Base-by-base conservation (phyloP, 2,888 invertebrate genomes). In the Cephalotes varians region DNA sequence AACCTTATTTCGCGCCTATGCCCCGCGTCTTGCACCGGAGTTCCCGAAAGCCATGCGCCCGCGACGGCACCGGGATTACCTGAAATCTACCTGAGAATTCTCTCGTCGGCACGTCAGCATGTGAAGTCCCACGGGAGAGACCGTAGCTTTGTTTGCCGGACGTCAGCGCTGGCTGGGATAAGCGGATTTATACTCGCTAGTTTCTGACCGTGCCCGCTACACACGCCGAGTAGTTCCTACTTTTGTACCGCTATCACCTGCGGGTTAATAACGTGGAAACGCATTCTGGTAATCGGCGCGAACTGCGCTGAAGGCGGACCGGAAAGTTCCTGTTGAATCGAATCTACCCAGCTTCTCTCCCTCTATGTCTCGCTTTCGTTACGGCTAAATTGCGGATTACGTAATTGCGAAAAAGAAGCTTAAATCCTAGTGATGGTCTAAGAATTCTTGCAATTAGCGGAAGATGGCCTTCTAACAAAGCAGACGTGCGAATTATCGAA, bases 11-110 rank as follows among this genome's bases (percentile, higher is more conserved):
- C 34, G 44, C 56, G 77, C 71, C 77, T 79, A 79, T 47, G 31
- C 25, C 37, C 12, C 3, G 37, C 37, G 64, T 40, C 34, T 21
- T 54, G 60, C 65, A 15, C 25, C 54, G n/a, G 12, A 15, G 54
- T 76, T 79, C 64, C 77, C 79, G 76, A 79, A 85, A 82, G 83
- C 83, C 82, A 84, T 84, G 88, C 65, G 82, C 64, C 76, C 58
- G 83, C 77, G 85, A 76, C 82, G 79, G 82, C 77, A 65, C 81
- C 83, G 76, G 86, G 92, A 89, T 91, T 92, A 91, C 91, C 91
- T 92, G 91, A 89, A 91, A 90, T 92, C 91, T 93, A 93, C 92
- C 93, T 93, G 93, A 89, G 92, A 90, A 89, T 90, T 89, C 88
- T 85, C 86, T 83, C 86, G 85, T 83, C 87, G 86, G 87, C 88